A percentile compares a stretch with the other conserved stretches of the same genome.
Conservation (phyloP, 2,888 invertebrate species). For the Morpho helenor region DNA sequence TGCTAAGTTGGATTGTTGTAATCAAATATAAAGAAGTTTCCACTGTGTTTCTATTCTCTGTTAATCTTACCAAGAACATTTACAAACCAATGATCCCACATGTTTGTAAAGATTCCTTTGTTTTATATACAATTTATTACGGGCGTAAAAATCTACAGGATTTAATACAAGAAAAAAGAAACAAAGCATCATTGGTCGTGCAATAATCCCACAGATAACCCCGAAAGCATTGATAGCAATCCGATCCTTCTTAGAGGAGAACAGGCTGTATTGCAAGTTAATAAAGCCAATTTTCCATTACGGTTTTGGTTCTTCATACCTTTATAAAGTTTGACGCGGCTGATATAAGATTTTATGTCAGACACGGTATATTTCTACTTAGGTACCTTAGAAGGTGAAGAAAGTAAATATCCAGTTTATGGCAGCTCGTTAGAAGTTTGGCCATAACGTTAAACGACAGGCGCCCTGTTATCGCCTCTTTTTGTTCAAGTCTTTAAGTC, state of each 20-base stretch:
- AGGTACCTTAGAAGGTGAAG: constrained; percentile 39
- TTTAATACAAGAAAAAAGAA: not conserved
- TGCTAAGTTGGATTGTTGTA: too few relatives aligned
- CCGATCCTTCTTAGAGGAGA: constrained; percentile 1
- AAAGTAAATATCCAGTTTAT: constrained; percentile 71
- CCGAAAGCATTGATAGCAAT: not conserved
- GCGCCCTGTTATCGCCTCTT: constrained; percentile 52
- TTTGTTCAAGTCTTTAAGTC: constrained; percentile 59
- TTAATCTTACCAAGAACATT: too few relatives aligned
- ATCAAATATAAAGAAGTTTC: too few relatives aligned
- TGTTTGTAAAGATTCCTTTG: too few relatives aligned
- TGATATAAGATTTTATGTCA: constrained; percentile 59
- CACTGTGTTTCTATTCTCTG: too few relatives aligned
- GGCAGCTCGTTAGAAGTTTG: constrained; percentile 71
- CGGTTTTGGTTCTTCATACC: constrained; percentile 13
- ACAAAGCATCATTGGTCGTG: constrained; percentile 6
- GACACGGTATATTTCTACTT: constrained; percentile 41
- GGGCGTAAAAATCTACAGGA: too few relatives aligned
- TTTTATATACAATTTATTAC: too few relatives aligned
- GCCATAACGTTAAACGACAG: constrained; percentile 65
- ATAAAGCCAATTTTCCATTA: constrained; percentile 19
- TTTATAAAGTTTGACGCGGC: constrained; percentile 26
- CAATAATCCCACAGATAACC: not conserved
- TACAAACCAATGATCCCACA: too few relatives aligned
- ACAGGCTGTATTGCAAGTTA: constrained; percentile 10